Percentiles rank a stretch among this genome's conserved stretches.
These are phyloP conservation scores for Catajapyx aquilonaris DNA, from an alignment of 1,140 invertebrate genomes.

Conservation along the genomic window DNA sequence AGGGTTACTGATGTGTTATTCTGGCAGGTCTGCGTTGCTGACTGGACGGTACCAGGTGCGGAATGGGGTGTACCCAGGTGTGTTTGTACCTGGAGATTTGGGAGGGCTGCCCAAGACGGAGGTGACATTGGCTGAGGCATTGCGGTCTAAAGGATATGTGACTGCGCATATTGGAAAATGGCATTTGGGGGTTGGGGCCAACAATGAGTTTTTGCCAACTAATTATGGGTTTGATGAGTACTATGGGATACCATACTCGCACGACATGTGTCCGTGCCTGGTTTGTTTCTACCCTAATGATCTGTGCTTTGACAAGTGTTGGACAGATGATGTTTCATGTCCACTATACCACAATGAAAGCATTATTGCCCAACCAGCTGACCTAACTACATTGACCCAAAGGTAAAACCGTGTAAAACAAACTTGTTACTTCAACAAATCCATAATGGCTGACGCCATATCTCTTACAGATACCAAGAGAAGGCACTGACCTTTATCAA, in stretches of 20 bases:
- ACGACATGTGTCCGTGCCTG: conserved; percentile 12
- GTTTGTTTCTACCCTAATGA: conserved; percentile 7
- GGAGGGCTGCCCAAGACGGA: conserved; percentile 7
- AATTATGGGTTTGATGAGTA: conserved; percentile 9
- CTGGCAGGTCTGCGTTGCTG: conserved; percentile 8
- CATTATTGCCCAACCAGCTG: conserved; percentile 9
- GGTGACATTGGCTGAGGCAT: conserved; percentile 6
- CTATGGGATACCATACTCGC: conserved; percentile 10
- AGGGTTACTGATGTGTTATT: too few relatives aligned
- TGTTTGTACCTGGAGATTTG: conserved; percentile 5
- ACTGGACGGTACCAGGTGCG: conserved; percentile 9
- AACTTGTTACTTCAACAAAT: too few relatives aligned
- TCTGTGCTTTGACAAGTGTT: conserved; percentile 8
- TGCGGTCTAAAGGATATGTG: conserved; percentile 7
- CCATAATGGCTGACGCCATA: too few relatives aligned
- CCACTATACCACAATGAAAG: conserved; percentile 9
- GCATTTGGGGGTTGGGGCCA: conserved; percentile 11
- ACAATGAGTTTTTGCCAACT: conserved; percentile 9
- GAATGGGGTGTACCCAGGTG: conserved; percentile 9
- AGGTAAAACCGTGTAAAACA: conserved; percentile 3
- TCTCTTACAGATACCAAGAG: neutral
- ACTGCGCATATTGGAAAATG: conserved; percentile 10
- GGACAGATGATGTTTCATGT: conserved; percentile 7
- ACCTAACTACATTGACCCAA: conserved; percentile 6
- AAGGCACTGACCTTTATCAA: neutral